A percentile compares a stretch with the other conserved stretches of the same genome.
Evolutionary conservation across 2,113 vertebrate species (phyloP).

Genomic region (Lepus europaeus): DNA sequence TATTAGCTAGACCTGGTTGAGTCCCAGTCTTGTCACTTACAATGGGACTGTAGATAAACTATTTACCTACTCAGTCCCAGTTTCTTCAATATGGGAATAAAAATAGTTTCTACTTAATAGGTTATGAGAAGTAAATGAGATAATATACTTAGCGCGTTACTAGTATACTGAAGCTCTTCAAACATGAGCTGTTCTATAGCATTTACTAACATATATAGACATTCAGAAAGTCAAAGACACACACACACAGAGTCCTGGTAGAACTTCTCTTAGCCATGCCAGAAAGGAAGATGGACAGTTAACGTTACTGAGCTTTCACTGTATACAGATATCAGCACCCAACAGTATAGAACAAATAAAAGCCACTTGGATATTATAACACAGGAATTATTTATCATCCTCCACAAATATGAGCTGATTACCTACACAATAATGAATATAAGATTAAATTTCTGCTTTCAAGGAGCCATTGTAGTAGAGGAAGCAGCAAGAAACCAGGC

Average conservation of each 20-base stretch:
- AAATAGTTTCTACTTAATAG: slow-evolving; percentile 31
- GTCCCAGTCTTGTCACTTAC: background rate
- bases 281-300: background rate
- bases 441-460: slow-evolving; percentile 24
- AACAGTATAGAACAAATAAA: slow-evolving; percentile 8
- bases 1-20: background rate
- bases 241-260: background rate
- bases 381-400: background rate
- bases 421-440: background rate
- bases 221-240: background rate
- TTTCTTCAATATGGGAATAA: slow-evolving; percentile 45
- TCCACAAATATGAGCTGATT: background rate
- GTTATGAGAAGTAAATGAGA: background rate
- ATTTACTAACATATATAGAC: background rate
- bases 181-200: background rate
- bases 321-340: background rate
- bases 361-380: background rate
- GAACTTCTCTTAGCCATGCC: background rate
- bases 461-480: background rate
- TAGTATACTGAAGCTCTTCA: background rate
- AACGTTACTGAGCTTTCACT: background rate
- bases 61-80: background rate
- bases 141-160: background rate
- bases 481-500: background rate
- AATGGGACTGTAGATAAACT: background rate